These are phyloP conservation scores for Perdita meconis DNA, from an alignment of 2,888 invertebrate genomes.

Conservation along the genomic window DNA sequence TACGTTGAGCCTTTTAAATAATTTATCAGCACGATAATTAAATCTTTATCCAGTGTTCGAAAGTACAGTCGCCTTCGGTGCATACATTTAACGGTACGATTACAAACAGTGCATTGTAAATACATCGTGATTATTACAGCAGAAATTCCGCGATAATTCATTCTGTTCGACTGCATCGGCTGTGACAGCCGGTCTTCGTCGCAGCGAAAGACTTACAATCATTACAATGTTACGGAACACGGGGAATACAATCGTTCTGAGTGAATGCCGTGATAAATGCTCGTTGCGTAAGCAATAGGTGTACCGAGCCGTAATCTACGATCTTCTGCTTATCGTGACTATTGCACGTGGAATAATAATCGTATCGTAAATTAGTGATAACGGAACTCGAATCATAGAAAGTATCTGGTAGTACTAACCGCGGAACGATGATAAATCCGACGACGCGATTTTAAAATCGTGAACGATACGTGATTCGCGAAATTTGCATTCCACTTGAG, in stretches of 20 bases:
- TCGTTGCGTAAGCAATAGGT: conserved; percentile 53
- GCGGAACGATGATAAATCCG: conserved; percentile 13
- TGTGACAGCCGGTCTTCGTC: conserved; percentile 23
- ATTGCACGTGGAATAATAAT: conserved; percentile 53
- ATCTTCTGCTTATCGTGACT: conserved; percentile 61
- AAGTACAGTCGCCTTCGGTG: background rate
- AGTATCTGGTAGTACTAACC: conserved; percentile 4
- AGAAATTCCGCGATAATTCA: conserved; percentile 7
- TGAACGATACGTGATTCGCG: background rate
- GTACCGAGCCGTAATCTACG: conserved; percentile 46
- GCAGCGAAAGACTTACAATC: conserved; percentile 29
- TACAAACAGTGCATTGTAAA: background rate
- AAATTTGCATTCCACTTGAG: background rate
- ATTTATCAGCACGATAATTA: background rate
- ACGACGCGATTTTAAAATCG: background rate
- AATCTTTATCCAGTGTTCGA: background rate
- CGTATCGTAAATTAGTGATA: conserved; percentile 65
- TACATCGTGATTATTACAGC: background rate
- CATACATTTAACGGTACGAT: background rate
- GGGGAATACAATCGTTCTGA: conserved; percentile 31
- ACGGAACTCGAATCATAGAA: conserved; percentile 46
- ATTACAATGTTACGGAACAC: conserved; percentile 27
- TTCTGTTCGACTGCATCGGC: background rate
- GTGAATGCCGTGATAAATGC: conserved; percentile 35
- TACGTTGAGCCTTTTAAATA: too few species aligned